Percentiles rank a stretch among this genome's conserved stretches.
phyloP scores from a whole-genome alignment of 2,113 vertebrate species.

The Tenebrosternarchus preto region DNA sequence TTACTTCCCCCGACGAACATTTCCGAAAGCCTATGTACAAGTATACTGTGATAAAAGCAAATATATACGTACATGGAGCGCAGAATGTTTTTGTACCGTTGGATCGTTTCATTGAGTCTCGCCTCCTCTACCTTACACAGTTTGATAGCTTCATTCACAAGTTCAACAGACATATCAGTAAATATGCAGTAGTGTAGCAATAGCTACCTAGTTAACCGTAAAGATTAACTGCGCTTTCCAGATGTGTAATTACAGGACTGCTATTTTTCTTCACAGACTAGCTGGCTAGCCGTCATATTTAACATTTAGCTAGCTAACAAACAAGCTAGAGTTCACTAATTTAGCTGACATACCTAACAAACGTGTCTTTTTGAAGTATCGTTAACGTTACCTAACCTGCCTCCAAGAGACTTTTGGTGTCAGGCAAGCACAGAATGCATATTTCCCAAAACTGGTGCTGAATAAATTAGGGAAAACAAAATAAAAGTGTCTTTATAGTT shows the following conservation, averaged over 20 bases:
- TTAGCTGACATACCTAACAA: too few relatives aligned
- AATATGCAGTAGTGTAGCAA: background rate
- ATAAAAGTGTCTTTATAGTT: too few relatives aligned
- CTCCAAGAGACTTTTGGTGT: too few relatives aligned
- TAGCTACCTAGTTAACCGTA: background rate
- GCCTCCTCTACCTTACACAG: slow-evolving; percentile 65
- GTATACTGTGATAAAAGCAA: background rate
- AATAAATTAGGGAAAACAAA: too few relatives aligned
- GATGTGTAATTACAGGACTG: background rate
- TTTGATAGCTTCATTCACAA: slow-evolving; percentile 61
- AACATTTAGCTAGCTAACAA: too few relatives aligned
- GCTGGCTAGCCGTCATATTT: background rate
- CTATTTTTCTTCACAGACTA: background rate
- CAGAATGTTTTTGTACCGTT: slow-evolving; percentile 59
- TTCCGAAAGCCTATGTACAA: background rate
- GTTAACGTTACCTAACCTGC: too few relatives aligned
- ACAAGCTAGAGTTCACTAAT: too few relatives aligned
- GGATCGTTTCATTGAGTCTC: slow-evolving; percentile 57
- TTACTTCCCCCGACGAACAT: too few relatives aligned
- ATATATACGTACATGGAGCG: slow-evolving; percentile 63
- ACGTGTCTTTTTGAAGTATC: too few relatives aligned
- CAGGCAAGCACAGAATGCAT: too few relatives aligned
- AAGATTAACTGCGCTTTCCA: background rate
- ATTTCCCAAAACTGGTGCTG: too few relatives aligned
- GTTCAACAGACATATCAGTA: slow-evolving; percentile 59